Base-by-base conservation (phyloP, 2,888 invertebrate species). In the Noctua janthe region DNA sequence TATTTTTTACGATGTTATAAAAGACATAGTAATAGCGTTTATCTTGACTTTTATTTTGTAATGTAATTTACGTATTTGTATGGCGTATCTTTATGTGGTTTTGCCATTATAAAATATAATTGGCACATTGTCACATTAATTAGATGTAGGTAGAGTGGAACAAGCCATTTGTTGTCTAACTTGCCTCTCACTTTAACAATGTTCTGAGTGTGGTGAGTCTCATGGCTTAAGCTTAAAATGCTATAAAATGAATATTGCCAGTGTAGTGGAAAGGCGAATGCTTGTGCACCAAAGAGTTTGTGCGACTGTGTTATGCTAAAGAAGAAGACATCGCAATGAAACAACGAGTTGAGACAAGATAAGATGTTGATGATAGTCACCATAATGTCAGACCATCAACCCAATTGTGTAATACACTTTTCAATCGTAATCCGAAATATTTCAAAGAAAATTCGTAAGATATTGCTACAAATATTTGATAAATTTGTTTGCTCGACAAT, bases 1-100 rank as follows among this genome's bases (percentile, higher is more conserved):
- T 64, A 49, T 56, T 2, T 70, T 81, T 80, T 80, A 80, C 70
- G 62, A 20, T 56, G 51, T 10, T 43, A n/a, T 69, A 71, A 71
- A 67, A 47, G 0, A 17, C 70, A 35, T 51, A 47, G n/a, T 56
- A 49, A 80, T 6, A 49, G 4, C 13, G 29, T 78, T 64, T 78
- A 64, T 78, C 49, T 84, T 23, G 4, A 51, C 17, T 10, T 76
- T 76, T 70, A 77, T 76, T 62, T 20, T 70, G 54, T 78, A 72
- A 82, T 39, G 39, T 43, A 59, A 74, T 74, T 79, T 51, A 69
- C 4, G 47, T 69, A 59, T 82, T 79, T 51, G 23, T 43, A 13
- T 39, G 39, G 10, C 51, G 10, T 49, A 82, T 74, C 83, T 79
- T 76, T 80, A 77, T 39, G 54, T 54, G 17, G 54, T 39, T 29